Evolutionary conservation across 2,113 vertebrate genomes (phyloP), one percentile per base, ranked within the genome.

Genomic region (Eurystomus gularis): DNA sequence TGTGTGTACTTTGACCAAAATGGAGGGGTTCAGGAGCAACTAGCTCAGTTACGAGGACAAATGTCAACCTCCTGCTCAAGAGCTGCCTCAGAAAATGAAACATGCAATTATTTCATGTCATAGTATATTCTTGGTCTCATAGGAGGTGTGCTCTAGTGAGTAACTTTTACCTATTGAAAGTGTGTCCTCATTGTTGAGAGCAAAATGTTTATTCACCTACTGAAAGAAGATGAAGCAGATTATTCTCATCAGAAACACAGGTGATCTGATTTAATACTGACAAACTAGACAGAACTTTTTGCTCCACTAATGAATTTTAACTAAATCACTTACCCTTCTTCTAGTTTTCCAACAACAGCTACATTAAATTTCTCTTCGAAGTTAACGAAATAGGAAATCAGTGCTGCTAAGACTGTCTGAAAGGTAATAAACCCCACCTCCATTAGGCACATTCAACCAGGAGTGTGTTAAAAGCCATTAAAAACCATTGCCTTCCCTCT

Each of bases 351-450:
- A 8, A 99, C 94, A 3, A 98, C 95, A 9, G 98, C 97, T 51
- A 99, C 98, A 0, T 91, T 65, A 65, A 97, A 99, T 87, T 68
- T 98, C 4, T 91, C 93, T 91, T 98, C 82, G 60, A 99, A 99
- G 94, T 99, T 94, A 65, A 94, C 97, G 6, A 94, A 99, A 60
- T 99, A 97, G 58, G 99, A 99, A 73, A 99, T 33, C 29, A 99
- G 98, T 91, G 99, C 98, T 48, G 99, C 98, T 12, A 99, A 98
- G 76, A 99, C 90, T 17, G 99, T 99, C 99, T 99, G 97, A n/a
- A 97, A 97, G 82, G 31, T 73, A 97, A 71, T 24, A 96, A 93
- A 81, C 4, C 82, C 55, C 91, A 77, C 5, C 10, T 51, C 19
- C 13, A 39, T 97, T 89, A 98, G 88, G 62, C 77, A 86, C 13